Evolutionary conservation across 2,888 invertebrate species (phyloP).

Genomic region (Gari tellinella): DNA sequence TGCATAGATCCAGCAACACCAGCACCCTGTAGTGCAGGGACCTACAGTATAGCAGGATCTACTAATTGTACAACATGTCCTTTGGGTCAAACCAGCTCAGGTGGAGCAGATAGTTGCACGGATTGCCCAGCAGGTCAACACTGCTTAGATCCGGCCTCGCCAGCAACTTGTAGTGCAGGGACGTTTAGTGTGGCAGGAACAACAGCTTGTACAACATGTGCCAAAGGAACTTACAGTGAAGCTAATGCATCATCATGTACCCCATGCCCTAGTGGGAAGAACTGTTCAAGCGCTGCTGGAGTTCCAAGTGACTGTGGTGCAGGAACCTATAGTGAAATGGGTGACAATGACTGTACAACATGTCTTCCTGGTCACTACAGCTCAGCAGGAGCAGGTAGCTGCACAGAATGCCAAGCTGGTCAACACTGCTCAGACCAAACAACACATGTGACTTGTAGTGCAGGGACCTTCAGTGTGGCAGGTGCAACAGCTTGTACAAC

Average conservation of each 20-base stretch:
- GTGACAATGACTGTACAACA: constrained; percentile 34
- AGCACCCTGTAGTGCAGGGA: constrained; percentile 50
- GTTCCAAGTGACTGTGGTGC: constrained; percentile 47
- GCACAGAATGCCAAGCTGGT: constrained; percentile 39
- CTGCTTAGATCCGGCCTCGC: constrained; percentile 47
- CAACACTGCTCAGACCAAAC: constrained; percentile 28
- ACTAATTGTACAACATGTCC: constrained; percentile 59
- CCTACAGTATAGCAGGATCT: constrained; percentile 56
- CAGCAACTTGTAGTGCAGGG: constrained; percentile 73
- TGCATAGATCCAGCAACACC: constrained; percentile 49
- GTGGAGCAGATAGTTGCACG: constrained; percentile 41
- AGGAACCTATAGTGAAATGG: constrained; percentile 57
- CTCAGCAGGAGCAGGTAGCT: constrained; percentile 49
- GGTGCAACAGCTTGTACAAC: too few species aligned
- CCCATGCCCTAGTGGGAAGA: constrained; percentile 76
- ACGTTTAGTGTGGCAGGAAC: constrained; percentile 74
- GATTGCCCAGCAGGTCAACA: constrained; percentile 51
- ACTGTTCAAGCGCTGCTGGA: constrained; percentile 66
- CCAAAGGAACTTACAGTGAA: constrained; percentile 70
- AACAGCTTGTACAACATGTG: constrained; percentile 69
- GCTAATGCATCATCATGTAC: constrained; percentile 73
- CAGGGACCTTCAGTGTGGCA: too few species aligned
- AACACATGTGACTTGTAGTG: constrained; percentile 9
- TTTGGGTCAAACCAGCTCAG: constrained; percentile 45
- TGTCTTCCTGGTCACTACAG: constrained; percentile 74